Base-by-base conservation (phyloP, 1,140 invertebrate species). In the Stenopsyche tienmushanensis region DNA sequence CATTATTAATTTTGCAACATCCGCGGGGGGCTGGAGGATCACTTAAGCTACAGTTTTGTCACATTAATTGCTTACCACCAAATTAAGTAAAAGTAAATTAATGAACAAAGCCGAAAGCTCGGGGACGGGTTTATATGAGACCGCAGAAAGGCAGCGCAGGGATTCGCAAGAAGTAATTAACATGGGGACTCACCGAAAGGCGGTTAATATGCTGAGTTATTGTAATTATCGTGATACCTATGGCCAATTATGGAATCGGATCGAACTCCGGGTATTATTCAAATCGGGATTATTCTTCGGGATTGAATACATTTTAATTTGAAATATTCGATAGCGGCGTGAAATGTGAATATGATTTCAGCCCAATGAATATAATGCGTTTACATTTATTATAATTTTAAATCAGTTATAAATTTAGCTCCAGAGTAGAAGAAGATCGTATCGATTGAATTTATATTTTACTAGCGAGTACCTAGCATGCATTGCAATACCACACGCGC, bases 1-100 rank as follows among this genome's bases (percentile, higher is more conserved):
- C 47, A 49, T 18, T 49, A 49, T 49, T 49, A 49, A 49, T 49
- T 49, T 49, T 49, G 47, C 47, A 21, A 23, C 15, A 49, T 49
- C 47, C 47, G n/a, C 13, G 13, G 41, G 41, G 41, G 2, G 2
- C 13, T 42, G 18, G 13, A 17, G 18, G 41, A 42, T 17, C 15
- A 18, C 47, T 15, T 21, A 21, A 49, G 47, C 47, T 20, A 21
- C 47, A 49, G 47, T 49, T 49, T 49, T 49, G 47, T 49, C 47
- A 49, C 47, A 49, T 49, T 49, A 49, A 49, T 49, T 49, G 15
- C 47, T 34, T 13, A 34, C 29, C 29, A 13, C 29, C 29, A 13
- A 34, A 34, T 34, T 34, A 21, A 49, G 47, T 21, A 21, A 49
- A 49, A 49, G 47, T 49, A 49, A 49, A 49, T 49, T 49, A 49